Evolutionary conservation across 2,797 vertebrate species (phyloP).

Genomic region (Bradypodion pumilum): DNA sequence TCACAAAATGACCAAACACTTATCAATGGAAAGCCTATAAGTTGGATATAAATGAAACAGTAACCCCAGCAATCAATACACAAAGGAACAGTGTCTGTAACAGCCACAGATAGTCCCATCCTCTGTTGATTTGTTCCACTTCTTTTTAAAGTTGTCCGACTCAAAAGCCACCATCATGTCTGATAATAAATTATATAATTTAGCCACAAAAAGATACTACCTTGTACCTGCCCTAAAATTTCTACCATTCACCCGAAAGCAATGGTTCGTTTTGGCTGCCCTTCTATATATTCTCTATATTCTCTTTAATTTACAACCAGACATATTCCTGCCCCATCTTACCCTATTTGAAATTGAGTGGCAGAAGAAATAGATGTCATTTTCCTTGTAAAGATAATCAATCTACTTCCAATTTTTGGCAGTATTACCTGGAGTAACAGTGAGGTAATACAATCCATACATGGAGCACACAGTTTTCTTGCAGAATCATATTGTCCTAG

Average conservation of each 20-base stretch:
- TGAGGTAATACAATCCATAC: background rate
- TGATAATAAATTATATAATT: background rate
- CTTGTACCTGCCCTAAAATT: no score
- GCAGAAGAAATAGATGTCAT: background rate
- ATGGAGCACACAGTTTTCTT: background rate
- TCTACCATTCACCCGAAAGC: background rate
- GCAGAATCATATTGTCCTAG: background rate
- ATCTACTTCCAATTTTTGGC: no score
- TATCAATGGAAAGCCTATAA: background rate
- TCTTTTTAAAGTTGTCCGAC: background rate
- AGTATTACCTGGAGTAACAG: no score
- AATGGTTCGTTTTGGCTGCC: background rate
- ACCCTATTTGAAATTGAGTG: background rate
- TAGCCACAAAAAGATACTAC: background rate
- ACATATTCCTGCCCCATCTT: background rate
- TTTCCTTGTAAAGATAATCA: background rate
- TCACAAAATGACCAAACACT: background rate
- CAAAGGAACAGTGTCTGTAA: background rate
- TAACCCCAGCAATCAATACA: background rate
- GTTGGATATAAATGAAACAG: background rate
- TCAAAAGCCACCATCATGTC: background rate
- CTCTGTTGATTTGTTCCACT: background rate
- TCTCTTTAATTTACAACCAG: background rate
- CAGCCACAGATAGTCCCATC: background rate
- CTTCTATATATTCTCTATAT: background rate